phyloP scores from a whole-genome alignment of 2,113 vertebrate species.

The Salvelinus fontinalis region DNA sequence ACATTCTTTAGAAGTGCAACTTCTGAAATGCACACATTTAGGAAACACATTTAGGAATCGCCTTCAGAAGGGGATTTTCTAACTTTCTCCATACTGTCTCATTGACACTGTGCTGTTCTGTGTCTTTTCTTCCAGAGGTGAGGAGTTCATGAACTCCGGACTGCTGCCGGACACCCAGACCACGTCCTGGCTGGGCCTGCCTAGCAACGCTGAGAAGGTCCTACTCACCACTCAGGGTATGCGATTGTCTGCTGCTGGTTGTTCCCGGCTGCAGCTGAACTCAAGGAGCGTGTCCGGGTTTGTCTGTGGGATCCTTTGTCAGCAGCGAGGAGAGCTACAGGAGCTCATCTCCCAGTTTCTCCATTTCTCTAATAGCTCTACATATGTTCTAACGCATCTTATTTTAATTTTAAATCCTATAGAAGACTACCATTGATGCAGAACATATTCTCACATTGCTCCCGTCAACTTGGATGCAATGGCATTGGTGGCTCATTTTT shows the following conservation, averaged over 20 bases:
- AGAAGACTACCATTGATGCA: too few species aligned
- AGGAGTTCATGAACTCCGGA: constrained; percentile 92
- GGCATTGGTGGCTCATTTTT: too few species aligned
- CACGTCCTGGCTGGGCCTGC: constrained; percentile 94
- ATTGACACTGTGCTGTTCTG: constrained; percentile 2
- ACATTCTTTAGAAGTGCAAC: too few species aligned
- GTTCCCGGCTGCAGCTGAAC: background rate
- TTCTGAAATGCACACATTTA: too few species aligned
- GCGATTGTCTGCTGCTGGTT: constrained; percentile 1
- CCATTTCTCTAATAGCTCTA: background rate
- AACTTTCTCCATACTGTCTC: background rate
- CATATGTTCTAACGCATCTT: background rate
- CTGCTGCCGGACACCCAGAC: constrained; percentile 95
- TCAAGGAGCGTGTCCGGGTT: background rate
- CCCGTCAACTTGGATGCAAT: too few species aligned
- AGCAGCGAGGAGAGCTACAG: background rate
- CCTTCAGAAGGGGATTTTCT: background rate
- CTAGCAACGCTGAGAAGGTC: constrained; percentile 94
- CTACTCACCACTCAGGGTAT: constrained; percentile 96
- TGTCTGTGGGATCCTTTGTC: background rate
- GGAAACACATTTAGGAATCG: too few species aligned
- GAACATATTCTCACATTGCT: too few species aligned
- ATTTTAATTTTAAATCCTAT: background rate
- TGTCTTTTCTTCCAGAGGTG: constrained; percentile 75
- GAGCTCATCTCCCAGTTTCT: constrained; percentile 1